Base-by-base conservation (phyloP, 2,797 vertebrate species). In the Diplodus puntazzo region DNA sequence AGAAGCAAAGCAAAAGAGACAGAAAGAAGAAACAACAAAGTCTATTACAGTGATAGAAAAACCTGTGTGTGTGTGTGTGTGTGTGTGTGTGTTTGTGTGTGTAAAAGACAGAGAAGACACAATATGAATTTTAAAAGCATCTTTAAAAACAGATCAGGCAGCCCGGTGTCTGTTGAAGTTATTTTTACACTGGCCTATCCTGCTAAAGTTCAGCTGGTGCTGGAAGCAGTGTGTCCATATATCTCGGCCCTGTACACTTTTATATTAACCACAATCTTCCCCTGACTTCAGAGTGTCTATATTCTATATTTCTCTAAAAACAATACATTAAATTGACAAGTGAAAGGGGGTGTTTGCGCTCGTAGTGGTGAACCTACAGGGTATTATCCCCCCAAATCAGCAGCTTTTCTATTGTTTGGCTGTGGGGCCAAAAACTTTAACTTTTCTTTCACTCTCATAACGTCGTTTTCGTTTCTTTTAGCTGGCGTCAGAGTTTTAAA, bases 91-190 rank as follows among this genome's bases (percentile, higher is more conserved):
- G 23, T 59, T 63, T 34, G 30, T 34, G 30, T 34, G 30, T 63
- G 21, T 52, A 21, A 53, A 48, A 69, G 23, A 66, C 23, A 73
- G 55, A 48, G 17, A 71, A 5, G 55, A 79, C 11, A 43, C 23
- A 21, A 70, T 62, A n/a, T 75, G 74, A 64, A 79, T 80, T 76
- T 72, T 61, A 71, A 79, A 79, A 57, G 71, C 45, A 66, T 5
- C 12, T 57, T 62, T 34, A 43, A 48, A 60, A 73, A 54, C 5
- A 54, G 61, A 61, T 27, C 63, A 64, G 49, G 21, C 57, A 52
- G 17, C 18, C 25, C 11, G 11, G 20, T 46, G 34, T 77, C 8
- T 2, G 4, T 9, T 57, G 13, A 48, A 75, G 59, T 67, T 25
- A 18, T 3, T 16, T 46, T 54, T 17, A 50, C 64, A 39, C 23